Percentiles rank a stretch among this genome's conserved stretches.
Conservation (phyloP, 2,113 vertebrate genomes). For the Uria aalge region DNA sequence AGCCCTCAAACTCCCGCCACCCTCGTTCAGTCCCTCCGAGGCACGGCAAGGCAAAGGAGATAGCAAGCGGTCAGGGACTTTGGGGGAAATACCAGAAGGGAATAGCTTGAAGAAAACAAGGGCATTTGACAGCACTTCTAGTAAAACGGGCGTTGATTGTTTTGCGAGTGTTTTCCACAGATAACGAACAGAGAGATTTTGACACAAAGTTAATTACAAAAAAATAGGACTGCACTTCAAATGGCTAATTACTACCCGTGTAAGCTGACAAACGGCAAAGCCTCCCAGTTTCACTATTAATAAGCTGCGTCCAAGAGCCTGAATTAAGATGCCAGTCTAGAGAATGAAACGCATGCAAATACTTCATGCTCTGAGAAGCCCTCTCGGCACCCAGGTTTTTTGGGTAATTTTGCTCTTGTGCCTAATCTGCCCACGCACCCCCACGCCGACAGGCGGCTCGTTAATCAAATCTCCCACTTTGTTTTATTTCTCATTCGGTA, state of each 20-base stretch:
- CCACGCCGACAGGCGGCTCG: not conserved
- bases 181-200: slow-evolving; percentile 48
- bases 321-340: not conserved
- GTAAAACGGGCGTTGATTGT: not conserved
- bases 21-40: not conserved
- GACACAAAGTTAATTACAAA: slow-evolving; percentile 56
- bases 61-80: not conserved
- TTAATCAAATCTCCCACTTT: slow-evolving; percentile 29
- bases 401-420: not conserved
- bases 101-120: not conserved
- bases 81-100: not conserved
- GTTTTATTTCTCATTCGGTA: slow-evolving; percentile 29
- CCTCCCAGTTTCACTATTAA: slow-evolving; percentile 31
- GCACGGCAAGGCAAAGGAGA: not conserved
- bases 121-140: not conserved
- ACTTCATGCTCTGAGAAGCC: not conserved
- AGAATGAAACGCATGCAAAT: not conserved
- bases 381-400: not conserved
- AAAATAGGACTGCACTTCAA: slow-evolving; percentile 4
- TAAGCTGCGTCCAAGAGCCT: not conserved
- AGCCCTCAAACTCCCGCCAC: not conserved
- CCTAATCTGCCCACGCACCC: not conserved
- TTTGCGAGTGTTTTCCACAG: slow-evolving; percentile 29
- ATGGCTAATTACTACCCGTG: slow-evolving; percentile 25
- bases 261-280: slow-evolving; percentile 30